Evolutionary conservation across 1,140 invertebrate genomes (phyloP).

Genomic region (Caenorhabditis briggsae): DNA sequence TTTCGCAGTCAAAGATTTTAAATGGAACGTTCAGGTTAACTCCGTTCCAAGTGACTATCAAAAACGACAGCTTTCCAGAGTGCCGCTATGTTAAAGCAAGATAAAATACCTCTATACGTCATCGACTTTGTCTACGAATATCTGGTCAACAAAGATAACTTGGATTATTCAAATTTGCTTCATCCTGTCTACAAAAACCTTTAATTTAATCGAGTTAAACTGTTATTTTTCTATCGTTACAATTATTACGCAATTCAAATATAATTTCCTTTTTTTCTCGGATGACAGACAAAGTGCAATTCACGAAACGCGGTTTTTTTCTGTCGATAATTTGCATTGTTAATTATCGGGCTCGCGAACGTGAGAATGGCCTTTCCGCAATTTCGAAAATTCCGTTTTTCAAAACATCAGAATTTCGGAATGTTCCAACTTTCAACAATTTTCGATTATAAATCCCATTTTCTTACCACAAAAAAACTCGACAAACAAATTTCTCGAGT

Average conservation of each 20-base stretch:
- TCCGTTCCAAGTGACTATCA: not conserved
- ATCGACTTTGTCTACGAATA: slow-evolving; percentile 14
- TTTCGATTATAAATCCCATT: too few relatives aligned
- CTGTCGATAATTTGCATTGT: too few relatives aligned
- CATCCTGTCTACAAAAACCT: not conserved
- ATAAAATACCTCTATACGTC: not conserved
- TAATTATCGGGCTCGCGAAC: too few relatives aligned
- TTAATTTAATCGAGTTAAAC: not conserved
- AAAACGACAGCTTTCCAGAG: not conserved
- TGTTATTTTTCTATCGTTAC: not conserved
- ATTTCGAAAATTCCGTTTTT: too few relatives aligned
- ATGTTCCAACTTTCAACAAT: too few relatives aligned
- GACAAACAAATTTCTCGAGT: too few relatives aligned
- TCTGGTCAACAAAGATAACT: slow-evolving; percentile 8
- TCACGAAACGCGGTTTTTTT: too few relatives aligned
- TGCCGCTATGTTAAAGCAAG: not conserved
- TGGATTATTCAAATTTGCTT: not conserved
- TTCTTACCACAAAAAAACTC: too few relatives aligned
- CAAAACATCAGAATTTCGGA: too few relatives aligned
- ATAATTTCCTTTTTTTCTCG: too few relatives aligned
- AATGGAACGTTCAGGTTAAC: slow-evolving; percentile 16
- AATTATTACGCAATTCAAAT: not conserved
- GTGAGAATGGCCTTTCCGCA: too few relatives aligned
- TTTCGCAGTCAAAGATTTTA: not conserved
- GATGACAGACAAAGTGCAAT: too few relatives aligned